These are phyloP conservation scores for Nycticryphes semicollaris DNA, from an alignment of 2,113 vertebrate genomes.

Conservation along the genomic window DNA sequence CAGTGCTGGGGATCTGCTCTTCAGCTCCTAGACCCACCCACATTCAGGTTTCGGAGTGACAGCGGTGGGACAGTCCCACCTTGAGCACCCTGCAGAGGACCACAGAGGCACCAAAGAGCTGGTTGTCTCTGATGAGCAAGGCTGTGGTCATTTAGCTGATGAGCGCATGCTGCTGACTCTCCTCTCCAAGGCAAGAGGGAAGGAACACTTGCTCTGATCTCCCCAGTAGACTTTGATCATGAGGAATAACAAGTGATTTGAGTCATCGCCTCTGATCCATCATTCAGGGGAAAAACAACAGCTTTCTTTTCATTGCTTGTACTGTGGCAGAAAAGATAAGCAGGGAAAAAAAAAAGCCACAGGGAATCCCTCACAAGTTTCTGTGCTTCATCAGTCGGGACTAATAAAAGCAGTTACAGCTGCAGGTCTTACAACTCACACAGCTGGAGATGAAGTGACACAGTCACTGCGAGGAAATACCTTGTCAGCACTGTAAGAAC, in stretches of 20 bases:
- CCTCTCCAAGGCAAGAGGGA: neutral
- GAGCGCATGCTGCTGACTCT: neutral
- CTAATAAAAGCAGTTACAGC: neutral
- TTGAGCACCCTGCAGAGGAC: neutral
- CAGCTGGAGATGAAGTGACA: neutral
- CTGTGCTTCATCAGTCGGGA: neutral
- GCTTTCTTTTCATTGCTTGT: neutral
- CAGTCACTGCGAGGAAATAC: neutral
- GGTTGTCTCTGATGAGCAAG: rapidly evolving
- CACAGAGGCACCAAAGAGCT: too few relatives aligned
- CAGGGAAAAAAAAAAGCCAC: neutral
- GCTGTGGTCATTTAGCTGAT: neutral
- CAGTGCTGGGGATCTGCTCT: neutral
- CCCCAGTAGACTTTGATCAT: too few relatives aligned
- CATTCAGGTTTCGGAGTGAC: rapidly evolving
- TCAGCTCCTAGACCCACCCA: neutral
- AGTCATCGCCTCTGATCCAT: neutral
- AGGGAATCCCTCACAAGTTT: neutral
- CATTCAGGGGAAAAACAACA: neutral
- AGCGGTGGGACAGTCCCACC: rapidly evolving
- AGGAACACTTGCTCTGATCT: neutral
- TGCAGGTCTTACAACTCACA: neutral
- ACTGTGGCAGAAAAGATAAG: neutral
- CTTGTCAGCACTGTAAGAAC: rapidly evolving
- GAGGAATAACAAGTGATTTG: neutral